Base-by-base conservation (phyloP, 2,113 vertebrate species). In the Dissostichus mawsoni region DNA sequence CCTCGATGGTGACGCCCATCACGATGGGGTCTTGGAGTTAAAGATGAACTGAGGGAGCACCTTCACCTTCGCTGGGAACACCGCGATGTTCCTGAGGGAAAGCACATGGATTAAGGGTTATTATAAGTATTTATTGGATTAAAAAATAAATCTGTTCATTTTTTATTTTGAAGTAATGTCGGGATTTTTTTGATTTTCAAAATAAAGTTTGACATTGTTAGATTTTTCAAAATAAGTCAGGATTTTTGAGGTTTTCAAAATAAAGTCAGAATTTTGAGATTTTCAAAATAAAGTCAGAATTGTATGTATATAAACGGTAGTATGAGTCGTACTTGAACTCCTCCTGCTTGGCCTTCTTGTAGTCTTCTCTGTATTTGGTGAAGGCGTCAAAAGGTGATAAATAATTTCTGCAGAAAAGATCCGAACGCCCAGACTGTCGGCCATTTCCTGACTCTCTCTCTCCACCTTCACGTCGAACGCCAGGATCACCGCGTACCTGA, bases 321-420 rank as follows among this genome's bases (percentile, higher is more conserved):
- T 41, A 41, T 1, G 1, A 20, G 1, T 12, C 97, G 84, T 94
- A 99, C 98, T 99, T 99, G 95, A 97, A 99, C 93, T 99, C 98
- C 36, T 99, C 98, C 89, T 99, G 98, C 64, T 99, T 99, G 93
- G 97, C 96, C 89, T 98, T 99, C 94, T 99, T 99, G 92, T 99
- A 99, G 92, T 99, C 98, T 88, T 99, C 98, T 69, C 98, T 94
- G 2, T 98, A 99, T 87, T 99, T 99, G 36, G 98, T 99, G 94
- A 99, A 99, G 67, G 98, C 96, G 80, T 99, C 98, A 56, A 99
- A 99, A 99, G 94, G 76, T 99, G 98, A 93, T 99, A 99, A 93
- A 99, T 99, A 78, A 99, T 99, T 90, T 99, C 98, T 17, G 98
- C 98, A 13, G 96, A 98, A 93, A 99, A 99, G 81, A 99, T 95